phyloP scores from a whole-genome alignment of 2,888 invertebrate species.

The Lepas anatifera region DNA sequence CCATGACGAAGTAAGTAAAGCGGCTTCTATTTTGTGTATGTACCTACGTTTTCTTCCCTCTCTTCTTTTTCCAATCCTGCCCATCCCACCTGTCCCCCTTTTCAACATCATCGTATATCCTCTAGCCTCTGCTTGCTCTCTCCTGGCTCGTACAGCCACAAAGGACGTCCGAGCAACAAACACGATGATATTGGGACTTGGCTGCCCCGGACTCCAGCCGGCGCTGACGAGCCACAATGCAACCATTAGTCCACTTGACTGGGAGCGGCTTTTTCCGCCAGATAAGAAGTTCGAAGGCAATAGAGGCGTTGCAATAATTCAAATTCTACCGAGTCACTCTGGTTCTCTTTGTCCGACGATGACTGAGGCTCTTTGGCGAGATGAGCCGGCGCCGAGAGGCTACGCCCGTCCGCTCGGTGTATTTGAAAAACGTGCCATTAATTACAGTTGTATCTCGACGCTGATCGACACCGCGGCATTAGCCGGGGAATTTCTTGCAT shows the following conservation, averaged over 20 bases:
- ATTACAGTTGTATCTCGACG: constrained; percentile 3
- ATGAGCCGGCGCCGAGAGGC: not conserved
- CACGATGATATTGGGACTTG: constrained; percentile 5
- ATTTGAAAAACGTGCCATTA: constrained; percentile 5
- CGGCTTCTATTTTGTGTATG: too few relatives aligned
- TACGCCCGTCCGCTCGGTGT: not conserved
- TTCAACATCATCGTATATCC: too few relatives aligned
- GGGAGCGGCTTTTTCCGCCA: constrained; percentile 6
- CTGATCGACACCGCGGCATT: constrained; percentile 6
- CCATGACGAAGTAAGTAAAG: too few relatives aligned
- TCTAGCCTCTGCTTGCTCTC: too few relatives aligned
- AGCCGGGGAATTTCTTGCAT: constrained; percentile 5
- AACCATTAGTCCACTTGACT: constrained; percentile 1
- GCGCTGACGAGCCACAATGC: not conserved
- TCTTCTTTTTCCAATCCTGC: too few relatives aligned
- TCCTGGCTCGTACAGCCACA: not conserved
- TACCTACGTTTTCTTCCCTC: too few relatives aligned
- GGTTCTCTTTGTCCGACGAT: constrained; percentile 5
- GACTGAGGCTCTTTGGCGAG: not conserved
- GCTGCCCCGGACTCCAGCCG: not conserved
- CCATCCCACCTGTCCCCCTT: too few relatives aligned
- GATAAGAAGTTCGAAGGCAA: constrained; percentile 11
- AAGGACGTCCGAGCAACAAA: not conserved
- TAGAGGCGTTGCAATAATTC: constrained; percentile 12
- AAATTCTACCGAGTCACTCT: constrained; percentile 8